These are phyloP conservation scores for Crypturellus tataupa DNA, from an alignment of 2,797 vertebrate species.

Conservation along the genomic window DNA sequence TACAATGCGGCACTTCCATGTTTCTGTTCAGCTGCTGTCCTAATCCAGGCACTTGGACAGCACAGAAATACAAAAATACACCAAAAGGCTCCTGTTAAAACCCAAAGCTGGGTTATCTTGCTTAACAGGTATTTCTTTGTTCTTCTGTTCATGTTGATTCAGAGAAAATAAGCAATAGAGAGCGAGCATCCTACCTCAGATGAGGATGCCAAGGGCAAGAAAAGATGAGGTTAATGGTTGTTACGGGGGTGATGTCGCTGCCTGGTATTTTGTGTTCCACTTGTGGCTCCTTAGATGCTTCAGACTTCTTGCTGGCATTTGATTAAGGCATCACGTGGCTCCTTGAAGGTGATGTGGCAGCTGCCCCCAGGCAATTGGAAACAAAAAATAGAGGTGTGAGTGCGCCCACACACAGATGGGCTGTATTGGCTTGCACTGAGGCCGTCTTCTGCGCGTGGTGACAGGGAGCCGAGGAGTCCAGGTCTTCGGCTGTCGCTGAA, in stretches of 20 bases:
- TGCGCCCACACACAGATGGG: conserved; percentile 29
- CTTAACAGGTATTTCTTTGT: background rate
- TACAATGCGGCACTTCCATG: background rate
- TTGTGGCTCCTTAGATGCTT: conserved; percentile 2
- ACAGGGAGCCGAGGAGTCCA: conserved; percentile 47
- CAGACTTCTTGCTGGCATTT: conserved; percentile 46
- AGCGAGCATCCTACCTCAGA: background rate
- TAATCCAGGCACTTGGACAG: background rate
- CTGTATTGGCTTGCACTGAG: conserved; percentile 25
- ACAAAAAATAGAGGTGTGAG: conserved; percentile 40
- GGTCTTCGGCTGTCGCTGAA: conserved; percentile 6
- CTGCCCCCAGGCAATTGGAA: conserved; percentile 42
- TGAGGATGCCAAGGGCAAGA: background rate
- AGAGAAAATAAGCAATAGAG: background rate
- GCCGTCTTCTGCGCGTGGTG: background rate
- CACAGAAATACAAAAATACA: background rate
- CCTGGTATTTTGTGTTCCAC: background rate
- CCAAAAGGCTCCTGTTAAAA: background rate
- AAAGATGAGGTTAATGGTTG: background rate
- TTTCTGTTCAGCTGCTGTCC: background rate
- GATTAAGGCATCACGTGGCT: conserved; percentile 51
- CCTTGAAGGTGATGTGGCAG: conserved; percentile 31
- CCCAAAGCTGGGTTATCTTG: background rate
- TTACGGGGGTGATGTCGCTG: background rate
- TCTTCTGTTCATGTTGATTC: background rate